These are phyloP conservation scores for Phrynocephalus versicolor DNA, from an alignment of 2,113 vertebrate species.

Conservation along the genomic window DNA sequence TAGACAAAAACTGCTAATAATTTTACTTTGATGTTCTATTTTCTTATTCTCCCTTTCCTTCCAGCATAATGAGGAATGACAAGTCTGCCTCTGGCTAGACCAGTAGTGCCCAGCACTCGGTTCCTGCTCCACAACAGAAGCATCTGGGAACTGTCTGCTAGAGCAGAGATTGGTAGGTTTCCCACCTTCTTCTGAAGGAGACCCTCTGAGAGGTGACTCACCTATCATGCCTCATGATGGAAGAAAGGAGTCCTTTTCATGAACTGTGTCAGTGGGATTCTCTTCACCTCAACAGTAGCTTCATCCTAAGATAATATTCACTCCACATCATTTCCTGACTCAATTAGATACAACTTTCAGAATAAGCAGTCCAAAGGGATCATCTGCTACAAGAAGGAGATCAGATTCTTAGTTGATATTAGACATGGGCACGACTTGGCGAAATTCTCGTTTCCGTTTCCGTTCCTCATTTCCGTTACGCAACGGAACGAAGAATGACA, in stretches of 20 bases:
- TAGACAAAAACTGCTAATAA: not conserved
- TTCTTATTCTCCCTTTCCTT: not conserved
- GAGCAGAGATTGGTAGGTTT: not conserved
- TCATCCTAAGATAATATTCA: not conserved
- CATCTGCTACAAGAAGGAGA: not conserved
- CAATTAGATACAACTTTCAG: not conserved
- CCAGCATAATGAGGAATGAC: not conserved
- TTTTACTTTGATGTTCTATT: not conserved
- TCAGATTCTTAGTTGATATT: not conserved
- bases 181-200: not conserved
- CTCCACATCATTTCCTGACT: no score
- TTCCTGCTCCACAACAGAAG: not conserved
- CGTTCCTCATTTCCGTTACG: no score
- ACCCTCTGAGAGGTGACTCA: not conserved
- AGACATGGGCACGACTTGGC: no score
- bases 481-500: no score
- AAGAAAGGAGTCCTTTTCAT: not conserved
- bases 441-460: no score
- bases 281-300: not conserved
- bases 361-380: not conserved
- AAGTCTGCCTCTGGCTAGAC: fast-evolving
- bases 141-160: not conserved
- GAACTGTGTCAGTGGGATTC: not conserved
- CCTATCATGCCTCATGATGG: not conserved
- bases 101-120: not conserved